Conservation (phyloP, 2,797 vertebrate genomes). For the Trachurus trachurus region DNA sequence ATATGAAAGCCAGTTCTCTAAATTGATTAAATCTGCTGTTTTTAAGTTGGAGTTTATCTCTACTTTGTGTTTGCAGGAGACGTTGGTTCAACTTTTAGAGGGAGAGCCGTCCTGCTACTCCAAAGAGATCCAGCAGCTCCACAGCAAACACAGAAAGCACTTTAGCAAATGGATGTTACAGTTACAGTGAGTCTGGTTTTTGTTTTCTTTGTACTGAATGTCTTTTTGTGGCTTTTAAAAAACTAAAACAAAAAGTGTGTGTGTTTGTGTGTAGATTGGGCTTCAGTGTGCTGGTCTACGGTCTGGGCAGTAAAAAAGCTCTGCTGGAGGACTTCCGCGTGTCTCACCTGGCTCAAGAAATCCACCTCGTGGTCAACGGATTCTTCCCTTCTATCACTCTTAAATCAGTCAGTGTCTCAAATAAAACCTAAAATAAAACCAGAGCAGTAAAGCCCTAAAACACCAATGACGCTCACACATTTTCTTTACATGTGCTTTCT, state of each 20-base stretch:
- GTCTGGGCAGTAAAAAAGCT: slow-evolving; percentile 94
- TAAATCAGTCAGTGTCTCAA: slow-evolving; percentile 88
- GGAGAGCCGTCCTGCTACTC: slow-evolving; percentile 87
- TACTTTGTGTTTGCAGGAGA: slow-evolving; percentile 84
- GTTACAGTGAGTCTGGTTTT: slow-evolving; percentile 86
- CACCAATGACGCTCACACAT: background rate
- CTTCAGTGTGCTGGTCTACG: slow-evolving; percentile 95
- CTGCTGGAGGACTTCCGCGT: slow-evolving; percentile 94
- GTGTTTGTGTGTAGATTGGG: slow-evolving; percentile 86
- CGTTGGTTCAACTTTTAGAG: slow-evolving; percentile 87
- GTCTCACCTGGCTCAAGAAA: slow-evolving; percentile 86
- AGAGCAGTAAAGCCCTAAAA: background rate
- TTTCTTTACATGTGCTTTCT: background rate
- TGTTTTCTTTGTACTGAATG: background rate
- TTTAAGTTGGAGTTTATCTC: background rate
- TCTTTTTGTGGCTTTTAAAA: background rate
- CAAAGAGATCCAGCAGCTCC: slow-evolving; percentile 89
- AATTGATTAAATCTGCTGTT: background rate
- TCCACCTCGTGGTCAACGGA: slow-evolving; percentile 96
- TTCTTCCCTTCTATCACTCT: slow-evolving; percentile 97
- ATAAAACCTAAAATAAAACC: background rate
- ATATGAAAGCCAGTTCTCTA: background rate
- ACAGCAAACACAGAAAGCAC: slow-evolving; percentile 87
- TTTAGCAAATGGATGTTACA: slow-evolving; percentile 98
- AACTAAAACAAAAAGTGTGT: background rate